Percentiles rank a stretch among this genome's conserved stretches.
phyloP scores from a whole-genome alignment of 2,888 invertebrate genomes.

The Sialis lutaria region DNA sequence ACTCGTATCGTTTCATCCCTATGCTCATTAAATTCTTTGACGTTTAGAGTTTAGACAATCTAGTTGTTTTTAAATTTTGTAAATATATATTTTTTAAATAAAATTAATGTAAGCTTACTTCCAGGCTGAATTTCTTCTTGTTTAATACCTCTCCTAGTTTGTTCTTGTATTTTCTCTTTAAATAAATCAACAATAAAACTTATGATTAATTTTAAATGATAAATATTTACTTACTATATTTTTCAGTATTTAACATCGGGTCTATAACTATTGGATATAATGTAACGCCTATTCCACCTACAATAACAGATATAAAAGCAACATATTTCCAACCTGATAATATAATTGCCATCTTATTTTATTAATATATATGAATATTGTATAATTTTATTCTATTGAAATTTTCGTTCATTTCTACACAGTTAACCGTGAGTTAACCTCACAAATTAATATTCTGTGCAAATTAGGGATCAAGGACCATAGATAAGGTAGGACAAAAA shows the following conservation, averaged over 20 bases:
- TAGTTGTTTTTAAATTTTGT: too few relatives aligned
- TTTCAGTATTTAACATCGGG: constrained; percentile 39
- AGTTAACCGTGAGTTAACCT: too few relatives aligned
- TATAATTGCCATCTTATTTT: constrained; percentile 8
- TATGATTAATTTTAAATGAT: not conserved
- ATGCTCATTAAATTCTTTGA: too few relatives aligned
- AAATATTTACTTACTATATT: constrained; percentile 32
- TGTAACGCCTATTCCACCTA: constrained; percentile 32
- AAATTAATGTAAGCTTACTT: constrained; percentile 21
- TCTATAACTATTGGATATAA: constrained; percentile 41
- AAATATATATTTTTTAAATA: not conserved
- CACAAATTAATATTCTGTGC: too few relatives aligned
- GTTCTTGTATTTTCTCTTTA: constrained; percentile 35
- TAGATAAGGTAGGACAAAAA: too few relatives aligned
- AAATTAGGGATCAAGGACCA: too few relatives aligned
- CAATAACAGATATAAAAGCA: constrained; percentile 33
- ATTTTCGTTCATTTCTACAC: too few relatives aligned
- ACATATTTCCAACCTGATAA: constrained; percentile 37
- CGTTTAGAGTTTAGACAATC: too few relatives aligned
- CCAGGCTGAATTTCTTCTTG: constrained; percentile 44
- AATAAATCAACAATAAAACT: constrained; percentile 8
- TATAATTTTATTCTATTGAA: too few relatives aligned
- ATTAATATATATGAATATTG: too few relatives aligned
- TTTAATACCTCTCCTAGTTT: constrained; percentile 29
- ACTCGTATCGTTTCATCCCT: too few relatives aligned